These are phyloP conservation scores for Porites cylindrica DNA, from an alignment of 92 coral and sea anemone species.

Conservation along the genomic window DNA sequence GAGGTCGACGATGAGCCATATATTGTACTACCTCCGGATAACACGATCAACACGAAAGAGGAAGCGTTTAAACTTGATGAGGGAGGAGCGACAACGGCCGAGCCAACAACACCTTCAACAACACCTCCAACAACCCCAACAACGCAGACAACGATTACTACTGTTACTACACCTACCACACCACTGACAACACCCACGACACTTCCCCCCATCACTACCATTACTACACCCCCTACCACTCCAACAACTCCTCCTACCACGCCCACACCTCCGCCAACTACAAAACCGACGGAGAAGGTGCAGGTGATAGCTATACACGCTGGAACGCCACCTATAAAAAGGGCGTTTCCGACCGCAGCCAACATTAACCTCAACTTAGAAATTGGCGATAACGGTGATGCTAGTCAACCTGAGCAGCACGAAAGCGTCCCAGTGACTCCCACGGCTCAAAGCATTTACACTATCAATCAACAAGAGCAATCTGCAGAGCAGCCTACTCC, in stretches of 20 bases:
- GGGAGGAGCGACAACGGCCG: slow-evolving; percentile 2
- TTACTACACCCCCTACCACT: slow-evolving; percentile 19
- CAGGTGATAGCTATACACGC: slow-evolving; percentile 35
- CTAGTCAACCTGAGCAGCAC: slow-evolving; percentile 29
- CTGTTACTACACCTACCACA: slow-evolving; percentile 3
- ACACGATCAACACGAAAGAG: slow-evolving; percentile 45
- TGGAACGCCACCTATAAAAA: slow-evolving; percentile 14
- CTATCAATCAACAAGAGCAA: slow-evolving; percentile 12
- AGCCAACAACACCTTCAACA: not conserved
- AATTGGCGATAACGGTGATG: slow-evolving; percentile 17
- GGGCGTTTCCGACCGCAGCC: slow-evolving; percentile 21
- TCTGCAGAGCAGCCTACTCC: slow-evolving; percentile 36
- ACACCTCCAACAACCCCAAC: slow-evolving; percentile 9
- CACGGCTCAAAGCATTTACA: not conserved
- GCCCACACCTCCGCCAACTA: slow-evolving; percentile 18
- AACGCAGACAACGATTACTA: not conserved
- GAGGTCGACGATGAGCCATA: slow-evolving; percentile 57
- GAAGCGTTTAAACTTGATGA: slow-evolving; percentile 46
- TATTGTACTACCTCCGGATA: slow-evolving; percentile 69
- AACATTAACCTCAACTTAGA: slow-evolving; percentile 52
- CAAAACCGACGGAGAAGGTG: slow-evolving; percentile 26
- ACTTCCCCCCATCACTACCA: slow-evolving; percentile 4
- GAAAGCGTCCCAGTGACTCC: slow-evolving; percentile 27
- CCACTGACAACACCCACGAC: slow-evolving; percentile 20
- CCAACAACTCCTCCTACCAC: slow-evolving; percentile 13